phyloP scores from a whole-genome alignment of 92 coral and sea anemone species.

The Palythoa heliodiscus region DNA sequence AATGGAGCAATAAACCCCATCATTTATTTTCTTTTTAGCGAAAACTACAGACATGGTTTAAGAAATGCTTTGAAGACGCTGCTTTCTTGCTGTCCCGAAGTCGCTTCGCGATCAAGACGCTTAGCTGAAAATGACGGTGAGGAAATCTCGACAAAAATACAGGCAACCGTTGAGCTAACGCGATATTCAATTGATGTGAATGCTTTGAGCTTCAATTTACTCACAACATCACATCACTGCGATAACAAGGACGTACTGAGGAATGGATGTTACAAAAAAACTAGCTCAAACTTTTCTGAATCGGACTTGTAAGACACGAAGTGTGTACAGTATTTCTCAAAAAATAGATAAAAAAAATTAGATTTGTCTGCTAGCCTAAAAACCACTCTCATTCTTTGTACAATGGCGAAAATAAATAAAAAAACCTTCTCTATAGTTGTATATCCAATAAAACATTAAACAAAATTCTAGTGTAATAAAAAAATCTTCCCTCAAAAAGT shows the following conservation, averaged over 20 bases:
- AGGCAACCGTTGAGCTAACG: conserved; percentile 15
- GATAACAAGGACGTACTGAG: neutral
- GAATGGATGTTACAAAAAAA: neutral
- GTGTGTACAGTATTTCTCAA: neutral
- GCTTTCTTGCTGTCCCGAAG: neutral
- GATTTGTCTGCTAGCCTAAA: neutral
- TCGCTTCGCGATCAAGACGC: neutral
- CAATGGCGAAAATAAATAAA: neutral
- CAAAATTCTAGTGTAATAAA: neutral
- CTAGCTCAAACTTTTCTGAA: neutral
- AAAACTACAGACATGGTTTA: conserved; percentile 37
- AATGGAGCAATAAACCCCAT: conserved; percentile 35
- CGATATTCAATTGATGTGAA: conserved; percentile 6
- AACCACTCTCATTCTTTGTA: neutral
- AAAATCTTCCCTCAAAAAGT: neutral
- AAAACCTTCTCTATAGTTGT: neutral
- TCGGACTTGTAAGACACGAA: neutral
- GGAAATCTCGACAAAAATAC: conserved; percentile 6
- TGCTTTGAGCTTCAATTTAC: neutral
- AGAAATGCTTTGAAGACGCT: neutral
- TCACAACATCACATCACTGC: neutral
- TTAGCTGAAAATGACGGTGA: neutral
- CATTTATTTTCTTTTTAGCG: conserved; percentile 28
- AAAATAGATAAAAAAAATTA: neutral
- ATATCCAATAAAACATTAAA: neutral